These are phyloP conservation scores for Reticulitermes lucifugus DNA, from an alignment of 2,888 invertebrate species.

Conservation along the genomic window DNA sequence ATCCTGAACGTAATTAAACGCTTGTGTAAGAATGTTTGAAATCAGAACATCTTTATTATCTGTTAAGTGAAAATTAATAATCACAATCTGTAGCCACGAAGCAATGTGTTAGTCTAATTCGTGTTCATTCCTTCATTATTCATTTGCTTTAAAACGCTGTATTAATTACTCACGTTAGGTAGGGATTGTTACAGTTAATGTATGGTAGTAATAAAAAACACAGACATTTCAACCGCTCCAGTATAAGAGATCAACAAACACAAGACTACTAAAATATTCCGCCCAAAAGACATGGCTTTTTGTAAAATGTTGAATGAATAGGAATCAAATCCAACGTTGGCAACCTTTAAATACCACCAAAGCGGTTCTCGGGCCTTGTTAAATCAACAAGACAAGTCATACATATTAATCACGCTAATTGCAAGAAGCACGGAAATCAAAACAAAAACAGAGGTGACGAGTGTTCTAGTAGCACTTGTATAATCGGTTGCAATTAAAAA, in stretches of 20 bases:
- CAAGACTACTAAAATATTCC: not conserved
- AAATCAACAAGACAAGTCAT: conserved; percentile 19
- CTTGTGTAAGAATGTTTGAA: too few species aligned
- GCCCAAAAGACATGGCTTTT: not conserved
- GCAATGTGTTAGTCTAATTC: too few species aligned
- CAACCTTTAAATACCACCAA: not conserved
- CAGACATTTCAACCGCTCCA: not conserved
- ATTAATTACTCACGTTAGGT: too few species aligned
- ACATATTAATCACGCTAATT: conserved; percentile 24
- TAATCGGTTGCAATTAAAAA: not conserved
- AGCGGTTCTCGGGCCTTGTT: not conserved
- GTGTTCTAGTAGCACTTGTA: not conserved
- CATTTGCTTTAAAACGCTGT: too few species aligned
- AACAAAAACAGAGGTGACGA: not conserved
- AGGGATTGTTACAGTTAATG: too few species aligned
- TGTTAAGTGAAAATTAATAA: too few species aligned
- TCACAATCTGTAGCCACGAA: too few species aligned
- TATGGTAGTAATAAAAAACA: too few species aligned
- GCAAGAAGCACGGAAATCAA: not conserved
- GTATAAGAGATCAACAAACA: not conserved
- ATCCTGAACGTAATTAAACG: too few species aligned
- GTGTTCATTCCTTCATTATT: too few species aligned
- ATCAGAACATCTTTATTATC: too few species aligned
- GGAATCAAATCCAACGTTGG: not conserved
- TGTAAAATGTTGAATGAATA: too few species aligned